A percentile compares a stretch with the other conserved stretches of the same genome.
Conservation (phyloP, 1,140 invertebrate species). For the Drosophila subobscura region DNA sequence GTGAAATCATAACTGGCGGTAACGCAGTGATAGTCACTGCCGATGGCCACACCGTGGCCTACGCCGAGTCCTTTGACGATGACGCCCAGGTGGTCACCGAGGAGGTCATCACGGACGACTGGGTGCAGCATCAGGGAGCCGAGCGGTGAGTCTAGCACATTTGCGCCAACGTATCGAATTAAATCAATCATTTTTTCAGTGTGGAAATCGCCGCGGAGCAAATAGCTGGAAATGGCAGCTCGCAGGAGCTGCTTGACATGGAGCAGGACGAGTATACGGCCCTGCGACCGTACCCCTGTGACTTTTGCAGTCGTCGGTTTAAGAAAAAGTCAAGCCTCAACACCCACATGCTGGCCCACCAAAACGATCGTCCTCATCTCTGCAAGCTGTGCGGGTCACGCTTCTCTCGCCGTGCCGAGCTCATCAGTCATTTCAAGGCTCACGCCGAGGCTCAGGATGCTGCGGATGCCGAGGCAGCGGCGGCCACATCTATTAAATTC, state of each 20-base stretch:
- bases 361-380: constrained; percentile 90
- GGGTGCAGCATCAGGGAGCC: constrained; percentile 88
- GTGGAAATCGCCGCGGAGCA: constrained; percentile 88
- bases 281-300: constrained; percentile 92
- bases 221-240: constrained; percentile 84
- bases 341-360: constrained; percentile 93
- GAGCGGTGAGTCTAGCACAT: constrained; percentile 85
- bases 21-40: constrained; percentile 83
- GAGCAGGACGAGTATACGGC: constrained; percentile 92
- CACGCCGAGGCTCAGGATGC: constrained; percentile 87
- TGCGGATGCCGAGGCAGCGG: constrained; percentile 83
- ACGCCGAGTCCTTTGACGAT: constrained; percentile 83
- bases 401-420: constrained; percentile 90
- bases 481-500: constrained; percentile 64
- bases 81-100: constrained; percentile 86
- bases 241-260: constrained; percentile 88
- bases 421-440: constrained; percentile 92
- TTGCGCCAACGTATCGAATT: not conserved
- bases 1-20: constrained; percentile 78
- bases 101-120: constrained; percentile 91
- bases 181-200: constrained; percentile 64
- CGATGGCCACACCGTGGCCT: constrained; percentile 83
- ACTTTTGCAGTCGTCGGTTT: constrained; percentile 92
- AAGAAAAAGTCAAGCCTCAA: constrained; percentile 92
- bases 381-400: constrained; percentile 91